Percentiles rank a stretch among this genome's conserved stretches.
These are phyloP conservation scores for Erythrolamprus reginae DNA, from an alignment of 2,113 vertebrate genomes.

Conservation along the genomic window DNA sequence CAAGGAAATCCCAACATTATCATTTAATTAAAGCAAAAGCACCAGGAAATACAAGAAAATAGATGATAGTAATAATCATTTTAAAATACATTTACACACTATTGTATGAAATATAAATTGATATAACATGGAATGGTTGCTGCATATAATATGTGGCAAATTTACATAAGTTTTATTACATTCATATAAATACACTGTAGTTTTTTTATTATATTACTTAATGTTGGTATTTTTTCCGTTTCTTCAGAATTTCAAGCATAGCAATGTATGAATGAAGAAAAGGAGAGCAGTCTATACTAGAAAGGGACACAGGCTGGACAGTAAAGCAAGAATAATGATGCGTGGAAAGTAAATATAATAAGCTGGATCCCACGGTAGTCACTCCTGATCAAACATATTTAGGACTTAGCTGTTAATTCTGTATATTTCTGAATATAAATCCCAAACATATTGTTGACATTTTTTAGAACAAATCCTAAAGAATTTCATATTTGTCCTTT, in stretches of 20 bases:
- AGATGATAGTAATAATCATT: neutral
- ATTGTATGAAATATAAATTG: neutral
- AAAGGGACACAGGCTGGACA: neutral
- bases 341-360: neutral
- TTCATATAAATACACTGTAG: neutral
- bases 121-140: neutral
- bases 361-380: neutral
- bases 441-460: neutral
- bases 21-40: neutral
- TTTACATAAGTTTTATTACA: neutral
- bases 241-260: neutral
- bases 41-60: neutral
- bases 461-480: neutral
- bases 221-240: neutral
- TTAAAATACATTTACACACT: neutral
- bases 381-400: neutral
- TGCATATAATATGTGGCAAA: neutral
- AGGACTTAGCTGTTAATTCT: neutral
- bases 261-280: neutral
- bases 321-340: neutral
- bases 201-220: neutral
- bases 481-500: neutral
- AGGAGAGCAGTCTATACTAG: neutral
- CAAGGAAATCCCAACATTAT: neutral
- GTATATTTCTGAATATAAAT: neutral